A percentile compares a stretch with the other conserved stretches of the same genome.
Evolutionary conservation across 2,888 invertebrate genomes (phyloP).

Genomic region (Nematopogon swammerdamellus): DNA sequence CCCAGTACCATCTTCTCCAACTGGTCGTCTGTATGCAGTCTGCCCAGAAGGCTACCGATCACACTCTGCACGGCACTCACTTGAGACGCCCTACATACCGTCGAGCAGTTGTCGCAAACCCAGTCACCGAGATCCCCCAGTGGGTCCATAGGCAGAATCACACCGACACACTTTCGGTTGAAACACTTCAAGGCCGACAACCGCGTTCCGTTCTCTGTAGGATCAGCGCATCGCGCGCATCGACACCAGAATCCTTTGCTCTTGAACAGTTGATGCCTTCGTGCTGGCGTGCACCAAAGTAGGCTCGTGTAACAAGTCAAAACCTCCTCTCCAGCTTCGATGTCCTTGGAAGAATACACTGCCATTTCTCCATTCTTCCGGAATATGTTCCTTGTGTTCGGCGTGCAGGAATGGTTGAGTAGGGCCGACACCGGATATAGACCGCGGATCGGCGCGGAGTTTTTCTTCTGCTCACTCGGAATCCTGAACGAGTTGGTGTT

Average conservation of each 20-base stretch:
- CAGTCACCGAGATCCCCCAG: constrained; percentile 43
- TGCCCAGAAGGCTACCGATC: constrained; percentile 53
- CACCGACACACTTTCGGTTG: constrained; percentile 44
- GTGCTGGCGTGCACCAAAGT: constrained; percentile 63
- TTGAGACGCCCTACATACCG: constrained; percentile 29
- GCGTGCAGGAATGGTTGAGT: constrained; percentile 66
- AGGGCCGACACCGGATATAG: constrained; percentile 63
- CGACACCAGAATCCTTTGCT: constrained; percentile 66
- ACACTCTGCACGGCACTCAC: constrained; percentile 41
- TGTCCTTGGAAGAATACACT: constrained; percentile 55
- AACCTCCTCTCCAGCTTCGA: constrained; percentile 58
- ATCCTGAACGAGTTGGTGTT: constrained; percentile 67
- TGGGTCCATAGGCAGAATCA: constrained; percentile 50
- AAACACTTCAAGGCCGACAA: constrained; percentile 54
- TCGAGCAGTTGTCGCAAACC: constrained; percentile 54
- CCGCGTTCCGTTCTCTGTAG: constrained; percentile 57
- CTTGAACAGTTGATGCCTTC: constrained; percentile 56
- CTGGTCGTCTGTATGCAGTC: constrained; percentile 39
- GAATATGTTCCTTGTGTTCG: constrained; percentile 64
- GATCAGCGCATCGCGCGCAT: constrained; percentile 62
- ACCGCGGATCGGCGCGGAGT: constrained; percentile 45
- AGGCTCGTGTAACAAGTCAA: constrained; percentile 63
- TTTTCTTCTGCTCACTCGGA: constrained; percentile 22
- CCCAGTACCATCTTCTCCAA: constrained; percentile 29
- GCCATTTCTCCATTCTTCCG: constrained; percentile 50